These are phyloP conservation scores for Capitulum mitella DNA, from an alignment of 2,888 invertebrate genomes.

Conservation along the genomic window DNA sequence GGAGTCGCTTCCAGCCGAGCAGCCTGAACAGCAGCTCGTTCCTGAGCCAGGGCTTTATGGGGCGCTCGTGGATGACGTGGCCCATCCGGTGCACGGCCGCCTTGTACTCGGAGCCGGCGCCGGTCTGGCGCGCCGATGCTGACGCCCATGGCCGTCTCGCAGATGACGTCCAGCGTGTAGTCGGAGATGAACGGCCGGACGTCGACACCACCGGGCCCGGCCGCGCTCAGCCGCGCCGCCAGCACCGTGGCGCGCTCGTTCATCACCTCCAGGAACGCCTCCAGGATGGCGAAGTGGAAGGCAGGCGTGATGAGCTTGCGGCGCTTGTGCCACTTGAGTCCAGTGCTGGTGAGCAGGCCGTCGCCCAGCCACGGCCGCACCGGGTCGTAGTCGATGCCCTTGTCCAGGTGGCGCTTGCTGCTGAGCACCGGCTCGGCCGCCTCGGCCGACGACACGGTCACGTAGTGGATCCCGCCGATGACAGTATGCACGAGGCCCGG, in stretches of 20 bases:
- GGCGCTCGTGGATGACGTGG: conserved; percentile 39
- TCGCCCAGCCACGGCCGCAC: conserved; percentile 54
- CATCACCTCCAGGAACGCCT: conserved; percentile 62
- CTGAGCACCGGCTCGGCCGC: not conserved
- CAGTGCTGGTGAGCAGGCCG: conserved; percentile 52
- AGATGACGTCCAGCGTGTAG: conserved; percentile 58
- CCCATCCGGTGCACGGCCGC: conserved; percentile 48
- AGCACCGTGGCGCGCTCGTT: conserved; percentile 56
- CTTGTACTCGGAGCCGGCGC: conserved; percentile 53
- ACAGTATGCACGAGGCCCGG: not conserved
- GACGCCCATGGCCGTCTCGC: conserved; percentile 79
- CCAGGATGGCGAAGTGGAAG: conserved; percentile 69
- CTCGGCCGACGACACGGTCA: not conserved
- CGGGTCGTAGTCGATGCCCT: conserved; percentile 53
- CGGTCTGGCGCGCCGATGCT: conserved; percentile 54
- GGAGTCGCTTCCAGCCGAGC: conserved; percentile 53
- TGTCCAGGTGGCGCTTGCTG: not conserved
- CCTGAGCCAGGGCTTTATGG: conserved; percentile 51
- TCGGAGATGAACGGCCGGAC: conserved; percentile 56
- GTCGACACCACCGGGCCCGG: conserved; percentile 48
- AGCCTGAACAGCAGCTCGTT: conserved; percentile 45
- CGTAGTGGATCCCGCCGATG: not conserved
- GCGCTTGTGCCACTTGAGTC: conserved; percentile 58
- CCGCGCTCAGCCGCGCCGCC: conserved; percentile 49
- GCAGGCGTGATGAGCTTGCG: conserved; percentile 67